phyloP scores from a whole-genome alignment of 1,140 invertebrate species.

The Paraescarpia echinospica region DNA sequence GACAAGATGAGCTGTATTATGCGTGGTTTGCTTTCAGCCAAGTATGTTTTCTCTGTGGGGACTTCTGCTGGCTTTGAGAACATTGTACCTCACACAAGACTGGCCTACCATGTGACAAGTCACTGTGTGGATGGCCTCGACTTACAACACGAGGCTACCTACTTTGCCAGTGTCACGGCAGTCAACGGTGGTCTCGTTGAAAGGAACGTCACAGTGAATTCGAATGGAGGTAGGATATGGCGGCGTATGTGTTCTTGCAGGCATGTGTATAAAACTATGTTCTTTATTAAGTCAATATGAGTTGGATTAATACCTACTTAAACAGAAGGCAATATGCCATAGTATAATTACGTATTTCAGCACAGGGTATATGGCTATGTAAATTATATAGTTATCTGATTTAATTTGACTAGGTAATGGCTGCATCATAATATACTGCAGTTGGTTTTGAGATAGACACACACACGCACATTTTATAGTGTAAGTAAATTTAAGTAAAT shows the following conservation, averaged over 20 bases:
- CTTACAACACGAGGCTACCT: neutral
- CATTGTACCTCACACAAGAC: neutral
- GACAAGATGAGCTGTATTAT: neutral
- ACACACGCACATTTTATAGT: no score
- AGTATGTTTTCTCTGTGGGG: neutral
- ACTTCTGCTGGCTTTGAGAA: neutral
- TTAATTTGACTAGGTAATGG: no score
- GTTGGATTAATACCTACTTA: neutral
- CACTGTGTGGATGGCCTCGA: neutral
- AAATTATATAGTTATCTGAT: no score
- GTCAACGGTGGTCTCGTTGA: conserved; percentile 36
- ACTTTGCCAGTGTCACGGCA: conserved; percentile 28
- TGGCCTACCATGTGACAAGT: neutral
- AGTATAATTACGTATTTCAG: no score
- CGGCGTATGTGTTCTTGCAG: neutral
- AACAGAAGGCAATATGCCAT: no score
- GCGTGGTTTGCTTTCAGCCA: neutral
- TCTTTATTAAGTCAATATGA: neutral
- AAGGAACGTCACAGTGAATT: conserved; percentile 27
- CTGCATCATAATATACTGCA: no score
- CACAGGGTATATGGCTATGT: no score
- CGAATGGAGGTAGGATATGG: conserved; percentile 35
- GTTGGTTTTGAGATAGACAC: no score
- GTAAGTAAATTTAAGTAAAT: no score
- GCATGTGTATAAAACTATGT: neutral